Conservation (phyloP, 1,140 invertebrate genomes). For the Pachyrhynchus sulphureomaculatus region DNA sequence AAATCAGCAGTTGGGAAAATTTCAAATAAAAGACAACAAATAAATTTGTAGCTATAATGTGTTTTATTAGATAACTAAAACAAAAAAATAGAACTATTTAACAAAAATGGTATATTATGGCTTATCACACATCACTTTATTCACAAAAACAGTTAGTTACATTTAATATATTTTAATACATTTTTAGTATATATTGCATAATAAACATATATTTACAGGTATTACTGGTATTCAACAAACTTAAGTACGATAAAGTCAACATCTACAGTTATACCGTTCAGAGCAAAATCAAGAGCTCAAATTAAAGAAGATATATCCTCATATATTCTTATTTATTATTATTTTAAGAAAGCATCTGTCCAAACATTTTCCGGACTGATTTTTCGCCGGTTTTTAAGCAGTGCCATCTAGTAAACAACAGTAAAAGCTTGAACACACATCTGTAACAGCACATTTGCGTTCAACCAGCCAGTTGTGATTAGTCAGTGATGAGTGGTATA, state of each 20-base stretch:
- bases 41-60: conserved; percentile 11
- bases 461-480: no score
- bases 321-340: no score
- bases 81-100: conserved; percentile 22
- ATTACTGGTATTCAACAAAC: conserved; percentile 6
- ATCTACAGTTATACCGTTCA: neutral
- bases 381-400: no score
- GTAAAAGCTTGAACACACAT: no score
- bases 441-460: no score
- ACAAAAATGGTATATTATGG: conserved; percentile 30
- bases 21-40: neutral
- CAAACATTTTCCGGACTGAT: no score
- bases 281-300: no score
- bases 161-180: conserved; percentile 28
- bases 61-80: conserved; percentile 22
- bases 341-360: no score
- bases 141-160: conserved; percentile 26
- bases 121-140: conserved; percentile 32
- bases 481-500: no score
- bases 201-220: neutral
- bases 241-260: conserved; percentile 16
- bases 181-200: conserved; percentile 11
- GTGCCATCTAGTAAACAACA: no score
- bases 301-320: no score
- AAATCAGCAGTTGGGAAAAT: neutral